Evolutionary conservation across 2,888 invertebrate genomes (phyloP).

Genomic region (Electrophaes corylata): DNA sequence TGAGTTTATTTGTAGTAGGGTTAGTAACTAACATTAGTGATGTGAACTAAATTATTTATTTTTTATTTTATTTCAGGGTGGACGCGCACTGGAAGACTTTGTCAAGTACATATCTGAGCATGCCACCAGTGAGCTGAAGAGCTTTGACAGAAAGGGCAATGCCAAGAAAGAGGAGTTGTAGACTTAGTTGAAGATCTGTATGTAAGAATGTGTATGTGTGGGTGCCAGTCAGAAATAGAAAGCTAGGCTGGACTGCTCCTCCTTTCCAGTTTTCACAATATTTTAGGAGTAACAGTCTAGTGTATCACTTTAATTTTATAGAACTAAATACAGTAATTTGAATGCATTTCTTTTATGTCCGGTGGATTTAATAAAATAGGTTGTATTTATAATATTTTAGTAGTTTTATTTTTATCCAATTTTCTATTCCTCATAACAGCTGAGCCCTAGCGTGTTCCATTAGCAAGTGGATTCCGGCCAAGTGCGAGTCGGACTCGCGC

Average conservation of each 20-base stretch:
- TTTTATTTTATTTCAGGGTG: slow-evolving; percentile 86
- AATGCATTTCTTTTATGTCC: slow-evolving; percentile 76
- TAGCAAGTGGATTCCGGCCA: too few species aligned
- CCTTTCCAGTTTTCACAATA: slow-evolving; percentile 36
- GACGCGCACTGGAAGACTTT: slow-evolving; percentile 96
- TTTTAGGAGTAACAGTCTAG: slow-evolving; percentile 35
- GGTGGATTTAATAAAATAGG: slow-evolving; percentile 75
- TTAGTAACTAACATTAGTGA: too few species aligned
- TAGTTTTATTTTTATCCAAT: slow-evolving; percentile 52
- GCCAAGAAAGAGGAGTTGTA: slow-evolving; percentile 79
- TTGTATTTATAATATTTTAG: slow-evolving; percentile 70
- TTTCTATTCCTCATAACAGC: too few species aligned
- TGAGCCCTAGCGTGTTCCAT: too few species aligned
- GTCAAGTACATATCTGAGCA: slow-evolving; percentile 97
- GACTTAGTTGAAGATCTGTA: slow-evolving; percentile 71
- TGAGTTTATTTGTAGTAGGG: too few species aligned
- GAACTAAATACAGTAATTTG: slow-evolving; percentile 80
- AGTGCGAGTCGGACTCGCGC: too few species aligned
- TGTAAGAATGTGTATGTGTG: slow-evolving; percentile 51
- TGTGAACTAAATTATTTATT: too few species aligned
- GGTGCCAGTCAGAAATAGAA: slow-evolving; percentile 32
- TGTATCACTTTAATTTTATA: slow-evolving; percentile 55
- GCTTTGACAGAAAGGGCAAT: slow-evolving; percentile 93
- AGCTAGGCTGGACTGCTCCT: slow-evolving; percentile 22
- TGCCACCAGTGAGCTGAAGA: slow-evolving; percentile 93